Evolutionary conservation across 1,140 invertebrate species (phyloP), one percentile per base, ranked within the genome.

Genomic region (Drosophila arizonae): DNA sequence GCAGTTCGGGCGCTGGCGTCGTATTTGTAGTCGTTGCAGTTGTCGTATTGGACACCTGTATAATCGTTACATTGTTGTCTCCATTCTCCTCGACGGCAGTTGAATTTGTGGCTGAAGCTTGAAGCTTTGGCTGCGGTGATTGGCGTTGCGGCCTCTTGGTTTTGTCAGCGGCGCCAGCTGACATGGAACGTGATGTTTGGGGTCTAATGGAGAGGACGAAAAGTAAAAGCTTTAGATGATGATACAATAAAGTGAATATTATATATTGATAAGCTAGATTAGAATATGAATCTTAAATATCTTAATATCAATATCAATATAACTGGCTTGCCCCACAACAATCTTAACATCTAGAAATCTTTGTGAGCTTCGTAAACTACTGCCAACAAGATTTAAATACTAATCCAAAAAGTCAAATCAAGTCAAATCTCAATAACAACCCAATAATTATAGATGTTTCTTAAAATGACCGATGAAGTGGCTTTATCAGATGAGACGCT

Each of bases 21-120:
- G 67, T 66, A n/a, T 45, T 58, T 56, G 69, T 89, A 21, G 61
- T 72, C 28, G 41, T 76, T n/a, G 58, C 30, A 55, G 39, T 55
- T 17, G 52, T 52, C 45, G 70, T 62, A 58, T 89, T 89, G 13
- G 85, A 91, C 17, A 91, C 90, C 72, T 91, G 89, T 57, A 91
- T 91, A 28, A 91, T 91, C 43, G 90, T 91, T 6, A 91, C 79
- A 58, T 91, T 91, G 39, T 89, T 82, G 33, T 90, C 71, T 39
- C 72, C 15, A 21, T 60, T 41, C 6, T 85, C 85, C 17, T 71
- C 71, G n/a, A 39, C 33, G 48, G 46, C 54, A 4, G 45, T 30
- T 57, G 61, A 36, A 33, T 62, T 69, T n/a, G 73, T 39, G 33
- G 55, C 46, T 39, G 50, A 10, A 51, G 41, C 30, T 69, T 86